Evolutionary conservation across 2,888 invertebrate species (phyloP).

Genomic region (Hofmannophila pseudospretella): DNA sequence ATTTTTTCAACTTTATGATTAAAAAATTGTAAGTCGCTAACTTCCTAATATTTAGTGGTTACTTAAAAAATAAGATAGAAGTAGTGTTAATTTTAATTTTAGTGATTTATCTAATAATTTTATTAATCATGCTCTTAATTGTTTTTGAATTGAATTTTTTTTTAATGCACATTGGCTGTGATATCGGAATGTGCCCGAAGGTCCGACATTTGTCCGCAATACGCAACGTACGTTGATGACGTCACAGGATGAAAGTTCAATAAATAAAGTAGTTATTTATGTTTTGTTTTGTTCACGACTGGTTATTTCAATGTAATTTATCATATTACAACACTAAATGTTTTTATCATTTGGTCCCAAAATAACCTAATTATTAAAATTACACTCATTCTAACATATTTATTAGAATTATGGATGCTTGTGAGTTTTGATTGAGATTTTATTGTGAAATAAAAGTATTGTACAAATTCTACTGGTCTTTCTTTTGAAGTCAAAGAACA

Average conservation of each 20-base stretch:
- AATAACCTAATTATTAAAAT: too few species aligned
- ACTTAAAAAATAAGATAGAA: too few species aligned
- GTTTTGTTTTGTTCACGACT: slow-evolving; percentile 60
- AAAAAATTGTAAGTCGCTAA: too few species aligned
- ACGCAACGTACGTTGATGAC: neutral
- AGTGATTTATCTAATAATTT: neutral
- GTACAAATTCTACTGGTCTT: slow-evolving; percentile 42
- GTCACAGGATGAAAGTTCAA: slow-evolving; percentile 1
- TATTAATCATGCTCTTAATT: neutral
- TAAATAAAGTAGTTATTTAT: slow-evolving; percentile 45
- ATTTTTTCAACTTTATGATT: too few species aligned
- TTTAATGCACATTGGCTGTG: slow-evolving; percentile 19
- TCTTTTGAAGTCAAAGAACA: too few species aligned
- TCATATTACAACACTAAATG: too few species aligned
- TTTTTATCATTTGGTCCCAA: too few species aligned
- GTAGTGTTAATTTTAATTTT: neutral
- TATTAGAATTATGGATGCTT: slow-evolving; percentile 59
- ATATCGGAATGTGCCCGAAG: slow-evolving; percentile 10
- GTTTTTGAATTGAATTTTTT: neutral
- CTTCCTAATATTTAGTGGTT: too few species aligned
- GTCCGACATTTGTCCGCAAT: slow-evolving; percentile 12
- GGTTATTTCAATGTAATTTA: too few species aligned
- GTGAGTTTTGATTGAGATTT: slow-evolving; percentile 72
- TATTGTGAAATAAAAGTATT: slow-evolving; percentile 69
- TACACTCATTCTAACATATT: too few species aligned